Evolutionary conservation across 2,113 vertebrate genomes (phyloP).

Genomic region (Neotoma lepida): DNA sequence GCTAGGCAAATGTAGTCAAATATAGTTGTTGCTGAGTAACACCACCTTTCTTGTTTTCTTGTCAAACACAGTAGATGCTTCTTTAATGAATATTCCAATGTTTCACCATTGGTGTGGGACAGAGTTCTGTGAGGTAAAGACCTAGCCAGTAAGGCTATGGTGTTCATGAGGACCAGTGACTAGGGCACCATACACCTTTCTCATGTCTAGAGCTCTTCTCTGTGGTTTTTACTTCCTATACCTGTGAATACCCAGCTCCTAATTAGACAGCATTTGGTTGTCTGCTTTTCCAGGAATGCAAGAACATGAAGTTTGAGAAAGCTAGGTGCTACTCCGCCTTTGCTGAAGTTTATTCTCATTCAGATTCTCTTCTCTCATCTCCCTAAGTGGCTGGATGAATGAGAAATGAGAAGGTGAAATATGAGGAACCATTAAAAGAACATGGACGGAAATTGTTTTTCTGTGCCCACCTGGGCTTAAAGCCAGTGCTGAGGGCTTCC

Average conservation of each 20-base stretch:
- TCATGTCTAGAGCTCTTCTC: background rate
- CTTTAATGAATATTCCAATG: background rate
- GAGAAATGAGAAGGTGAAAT: background rate
- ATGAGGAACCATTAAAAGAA: background rate
- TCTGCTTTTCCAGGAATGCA: background rate
- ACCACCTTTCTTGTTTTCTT: constrained; percentile 1
- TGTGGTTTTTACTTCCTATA: background rate
- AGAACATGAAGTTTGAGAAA: background rate
- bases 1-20: background rate
- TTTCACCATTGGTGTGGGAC: background rate
- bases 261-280: background rate
- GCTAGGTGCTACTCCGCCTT: background rate
- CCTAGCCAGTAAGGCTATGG: background rate
- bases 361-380: background rate
- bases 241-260: background rate
- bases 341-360: background rate
- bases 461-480: background rate
- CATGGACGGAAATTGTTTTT: background rate
- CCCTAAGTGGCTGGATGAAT: background rate
- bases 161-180: background rate
- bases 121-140: background rate
- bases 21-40: background rate
- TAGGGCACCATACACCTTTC: background rate
- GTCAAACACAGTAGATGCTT: background rate
- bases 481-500: background rate